These are phyloP conservation scores for Ochotona princeps DNA, from an alignment of 2,113 vertebrate species.

Conservation along the genomic window DNA sequence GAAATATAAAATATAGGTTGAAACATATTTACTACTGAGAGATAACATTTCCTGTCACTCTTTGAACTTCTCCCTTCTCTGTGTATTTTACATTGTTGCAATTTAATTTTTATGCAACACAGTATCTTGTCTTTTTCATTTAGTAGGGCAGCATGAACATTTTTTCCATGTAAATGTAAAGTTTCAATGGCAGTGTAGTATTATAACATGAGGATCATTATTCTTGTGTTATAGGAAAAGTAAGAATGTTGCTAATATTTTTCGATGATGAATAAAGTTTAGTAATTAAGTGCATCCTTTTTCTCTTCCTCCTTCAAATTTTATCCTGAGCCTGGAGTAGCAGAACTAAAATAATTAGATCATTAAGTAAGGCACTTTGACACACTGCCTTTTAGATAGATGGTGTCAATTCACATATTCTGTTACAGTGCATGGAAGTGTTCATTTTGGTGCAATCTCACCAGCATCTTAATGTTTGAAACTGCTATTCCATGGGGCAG, in stretches of 20 bases:
- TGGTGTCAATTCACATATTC: not conserved
- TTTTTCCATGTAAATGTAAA: not conserved
- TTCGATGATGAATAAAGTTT: not conserved
- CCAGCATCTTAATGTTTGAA: slow-evolving; percentile 45
- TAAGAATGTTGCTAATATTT: not conserved
- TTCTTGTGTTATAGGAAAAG: not conserved
- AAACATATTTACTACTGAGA: not conserved
- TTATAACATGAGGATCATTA: not conserved
- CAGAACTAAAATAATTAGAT: not conserved
- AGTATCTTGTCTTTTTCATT: not conserved
- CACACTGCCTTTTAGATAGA: not conserved
- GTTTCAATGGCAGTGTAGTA: not conserved
- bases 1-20: not conserved
- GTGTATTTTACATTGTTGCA: not conserved
- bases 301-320: slow-evolving; percentile 2
- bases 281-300: not conserved
- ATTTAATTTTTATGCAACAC: not conserved
- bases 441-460: slow-evolving; percentile 15
- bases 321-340: not conserved
- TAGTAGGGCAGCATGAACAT: not conserved
- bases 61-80: not conserved
- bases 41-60: not conserved
- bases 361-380: not conserved
- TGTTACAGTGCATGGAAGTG: not conserved
- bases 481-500: not conserved